Evolutionary conservation across 1,140 invertebrate genomes (phyloP).

Genomic region (Ephestia elutella): DNA sequence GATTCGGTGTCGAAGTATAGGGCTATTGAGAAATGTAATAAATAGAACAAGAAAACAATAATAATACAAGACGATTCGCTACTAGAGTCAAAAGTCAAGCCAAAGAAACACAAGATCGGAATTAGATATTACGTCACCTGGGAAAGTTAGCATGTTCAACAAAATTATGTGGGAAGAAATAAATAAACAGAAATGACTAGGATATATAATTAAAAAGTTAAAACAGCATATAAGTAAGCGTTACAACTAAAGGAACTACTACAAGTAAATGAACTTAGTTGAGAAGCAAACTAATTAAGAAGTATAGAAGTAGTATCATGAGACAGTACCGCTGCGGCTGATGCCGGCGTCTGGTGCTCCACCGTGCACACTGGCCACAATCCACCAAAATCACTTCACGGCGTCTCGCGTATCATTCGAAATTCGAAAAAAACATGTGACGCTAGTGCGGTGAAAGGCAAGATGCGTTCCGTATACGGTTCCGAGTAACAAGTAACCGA

Average conservation of each 20-base stretch:
- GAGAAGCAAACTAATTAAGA: slow-evolving; percentile 26
- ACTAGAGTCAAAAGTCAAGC: neutral
- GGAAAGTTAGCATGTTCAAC: no score
- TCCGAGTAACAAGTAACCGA: slow-evolving; percentile 57
- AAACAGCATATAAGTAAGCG: neutral
- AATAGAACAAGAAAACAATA: neutral
- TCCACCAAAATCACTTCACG: slow-evolving; percentile 69
- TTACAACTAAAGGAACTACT: neutral
- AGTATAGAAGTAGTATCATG: slow-evolving; percentile 39
- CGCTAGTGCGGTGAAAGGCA: slow-evolving; percentile 66
- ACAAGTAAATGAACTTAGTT: neutral
- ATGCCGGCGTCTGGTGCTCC: slow-evolving; percentile 21
- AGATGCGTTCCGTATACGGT: slow-evolving; percentile 60
- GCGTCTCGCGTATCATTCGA: slow-evolving; percentile 50
- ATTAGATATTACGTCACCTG: no score
- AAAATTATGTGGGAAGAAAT: neutral
- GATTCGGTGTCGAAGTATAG: no score
- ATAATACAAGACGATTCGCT: neutral
- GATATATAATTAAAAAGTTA: neutral
- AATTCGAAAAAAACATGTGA: slow-evolving; percentile 51
- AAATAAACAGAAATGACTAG: neutral
- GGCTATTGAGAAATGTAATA: no score
- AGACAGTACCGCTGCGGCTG: slow-evolving; percentile 36
- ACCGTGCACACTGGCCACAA: slow-evolving; percentile 54
- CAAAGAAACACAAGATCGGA: neutral